Conservation (phyloP, 2,113 vertebrate genomes). For the Corythaixoides concolor region DNA sequence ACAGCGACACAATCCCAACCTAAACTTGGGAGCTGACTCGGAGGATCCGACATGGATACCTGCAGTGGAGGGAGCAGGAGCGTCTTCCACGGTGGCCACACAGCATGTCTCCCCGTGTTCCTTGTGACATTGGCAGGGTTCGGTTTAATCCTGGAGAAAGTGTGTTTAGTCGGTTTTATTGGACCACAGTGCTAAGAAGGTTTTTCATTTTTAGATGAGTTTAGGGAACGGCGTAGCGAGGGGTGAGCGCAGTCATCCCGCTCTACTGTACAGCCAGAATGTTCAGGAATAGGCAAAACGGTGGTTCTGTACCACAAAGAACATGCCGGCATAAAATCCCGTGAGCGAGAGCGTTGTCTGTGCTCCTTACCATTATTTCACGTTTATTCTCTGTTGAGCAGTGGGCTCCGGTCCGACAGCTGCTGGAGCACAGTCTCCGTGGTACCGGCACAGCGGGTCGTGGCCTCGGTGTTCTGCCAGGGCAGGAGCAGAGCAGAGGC, state of each 20-base stretch:
- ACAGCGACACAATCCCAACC: accelerated
- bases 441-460: accelerated
- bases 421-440: neutral
- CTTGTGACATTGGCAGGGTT: neutral
- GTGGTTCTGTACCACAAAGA: accelerated
- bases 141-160: neutral
- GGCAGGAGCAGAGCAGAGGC: neutral
- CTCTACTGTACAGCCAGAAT: neutral
- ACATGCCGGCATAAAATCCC: accelerated
- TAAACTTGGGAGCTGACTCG: accelerated
- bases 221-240: neutral
- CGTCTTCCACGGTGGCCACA: accelerated
- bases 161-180: neutral
- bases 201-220: neutral
- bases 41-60: accelerated
- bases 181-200: neutral
- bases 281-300: neutral
- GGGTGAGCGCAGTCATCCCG: accelerated
- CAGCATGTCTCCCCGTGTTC: accelerated
- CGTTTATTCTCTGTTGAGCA: neutral
- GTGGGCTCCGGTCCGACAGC: neutral
- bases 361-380: neutral
- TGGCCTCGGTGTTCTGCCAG: neutral
- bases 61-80: accelerated
- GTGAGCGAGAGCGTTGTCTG: neutral